A percentile compares a stretch with the other conserved stretches of the same genome.
Conservation (phyloP, 2,797 vertebrate species). For the Podargus strigoides region DNA sequence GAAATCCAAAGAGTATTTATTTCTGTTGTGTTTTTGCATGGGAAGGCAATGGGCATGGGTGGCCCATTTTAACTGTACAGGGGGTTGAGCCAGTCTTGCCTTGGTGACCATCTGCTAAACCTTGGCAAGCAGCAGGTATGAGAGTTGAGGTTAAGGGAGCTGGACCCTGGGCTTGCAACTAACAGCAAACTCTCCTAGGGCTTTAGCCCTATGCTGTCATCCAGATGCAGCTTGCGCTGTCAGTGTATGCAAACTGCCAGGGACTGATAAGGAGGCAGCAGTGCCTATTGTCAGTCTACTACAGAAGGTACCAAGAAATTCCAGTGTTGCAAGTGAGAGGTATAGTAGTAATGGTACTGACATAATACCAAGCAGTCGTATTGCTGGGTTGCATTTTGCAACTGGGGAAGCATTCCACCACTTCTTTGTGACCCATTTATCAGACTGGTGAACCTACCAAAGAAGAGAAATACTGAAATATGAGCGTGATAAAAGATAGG, state of each 20-base stretch:
- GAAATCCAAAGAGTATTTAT: not conserved
- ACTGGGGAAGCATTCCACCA: not conserved
- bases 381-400: not conserved
- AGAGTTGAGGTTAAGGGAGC: not conserved
- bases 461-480: not conserved
- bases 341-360: not conserved
- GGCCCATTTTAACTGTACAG: not conserved
- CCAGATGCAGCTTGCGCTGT: not conserved
- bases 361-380: not conserved
- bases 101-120: not conserved
- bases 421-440: not conserved
- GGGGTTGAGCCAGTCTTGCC: not conserved
- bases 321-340: accelerated
- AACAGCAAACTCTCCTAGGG: not conserved
- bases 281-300: not conserved
- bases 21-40: not conserved
- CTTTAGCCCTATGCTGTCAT: not conserved
- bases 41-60: not conserved
- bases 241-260: not conserved
- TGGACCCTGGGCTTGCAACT: not conserved
- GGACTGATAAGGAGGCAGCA: not conserved
- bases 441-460: not conserved
- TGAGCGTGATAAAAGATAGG: not conserved
- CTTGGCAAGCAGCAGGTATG: not conserved
- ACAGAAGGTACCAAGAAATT: not conserved